Conservation (phyloP, 37 sponge, comb jelly and placozoan species). For the Beroe ovata region DNA sequence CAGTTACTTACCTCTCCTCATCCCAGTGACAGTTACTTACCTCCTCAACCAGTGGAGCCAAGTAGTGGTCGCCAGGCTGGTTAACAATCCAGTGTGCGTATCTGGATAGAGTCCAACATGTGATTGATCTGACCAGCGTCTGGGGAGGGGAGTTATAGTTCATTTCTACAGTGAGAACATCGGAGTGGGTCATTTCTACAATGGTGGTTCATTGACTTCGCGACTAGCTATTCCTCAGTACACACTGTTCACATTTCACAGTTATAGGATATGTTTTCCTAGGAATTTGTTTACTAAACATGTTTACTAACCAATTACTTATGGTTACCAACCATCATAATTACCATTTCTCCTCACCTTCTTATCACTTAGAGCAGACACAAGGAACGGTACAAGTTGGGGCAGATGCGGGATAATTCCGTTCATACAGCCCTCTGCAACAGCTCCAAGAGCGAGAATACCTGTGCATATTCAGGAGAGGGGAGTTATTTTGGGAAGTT, state of each 20-base stretch:
- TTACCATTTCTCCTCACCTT: slow-evolving; percentile 69
- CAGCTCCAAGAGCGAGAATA: slow-evolving; percentile 96
- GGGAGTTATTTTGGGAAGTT: too few species aligned
- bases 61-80: slow-evolving; percentile 81
- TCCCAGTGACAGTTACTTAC: slow-evolving; percentile 69
- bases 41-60: slow-evolving; percentile 84
- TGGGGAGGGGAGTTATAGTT: slow-evolving; percentile 15
- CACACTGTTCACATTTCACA: too few species aligned
- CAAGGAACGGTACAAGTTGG: slow-evolving; percentile 86
- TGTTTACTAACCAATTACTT: too few species aligned
- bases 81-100: slow-evolving; percentile 96
- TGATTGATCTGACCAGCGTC: slow-evolving; percentile 92
- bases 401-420: slow-evolving; percentile 90
- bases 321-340: too few species aligned
- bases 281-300: too few species aligned
- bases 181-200: too few species aligned
- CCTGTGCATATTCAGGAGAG: too few species aligned
- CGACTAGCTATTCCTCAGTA: too few species aligned
- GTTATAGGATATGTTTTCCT: too few species aligned
- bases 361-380: slow-evolving; percentile 77
- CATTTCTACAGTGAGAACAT: too few species aligned
- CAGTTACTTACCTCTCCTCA: too few species aligned
- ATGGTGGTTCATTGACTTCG: too few species aligned
- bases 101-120: slow-evolving; percentile 96
- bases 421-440: slow-evolving; percentile 94